A percentile compares a stretch with the other conserved stretches of the same genome.
phyloP scores from a whole-genome alignment of 2,113 vertebrate species.

The Gymnarchus niloticus region DNA sequence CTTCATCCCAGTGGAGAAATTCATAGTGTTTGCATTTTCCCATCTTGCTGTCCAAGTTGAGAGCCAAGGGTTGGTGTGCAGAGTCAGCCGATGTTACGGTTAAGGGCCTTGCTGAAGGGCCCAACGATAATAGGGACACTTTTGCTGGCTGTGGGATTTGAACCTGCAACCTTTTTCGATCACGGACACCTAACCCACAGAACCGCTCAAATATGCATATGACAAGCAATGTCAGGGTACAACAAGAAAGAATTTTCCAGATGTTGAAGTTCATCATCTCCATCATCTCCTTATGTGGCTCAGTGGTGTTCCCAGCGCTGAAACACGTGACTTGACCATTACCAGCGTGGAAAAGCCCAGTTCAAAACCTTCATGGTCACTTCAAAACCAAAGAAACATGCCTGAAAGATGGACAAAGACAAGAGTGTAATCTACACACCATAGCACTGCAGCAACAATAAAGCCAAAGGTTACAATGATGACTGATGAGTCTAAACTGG shows the following conservation, averaged over 20 bases:
- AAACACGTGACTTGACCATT: constrained; percentile 6
- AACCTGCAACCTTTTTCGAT: no score
- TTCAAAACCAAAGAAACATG: constrained; percentile 70
- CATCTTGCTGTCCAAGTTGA: no score
- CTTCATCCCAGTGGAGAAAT: no score
- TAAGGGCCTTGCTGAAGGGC: no score
- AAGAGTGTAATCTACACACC: not conserved
- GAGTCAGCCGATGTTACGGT: no score
- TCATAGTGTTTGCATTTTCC: no score
- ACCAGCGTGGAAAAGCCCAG: constrained; percentile 51
- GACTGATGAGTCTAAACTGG: not conserved
- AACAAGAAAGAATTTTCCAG: not conserved
- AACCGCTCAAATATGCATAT: no score
- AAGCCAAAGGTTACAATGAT: not conserved
- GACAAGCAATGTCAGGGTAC: not conserved
- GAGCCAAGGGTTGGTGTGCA: no score
- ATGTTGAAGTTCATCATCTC: not conserved
- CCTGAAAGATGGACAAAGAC: constrained; percentile 43
- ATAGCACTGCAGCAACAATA: not conserved
- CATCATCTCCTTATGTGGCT: not conserved
- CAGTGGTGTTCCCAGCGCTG: not conserved
- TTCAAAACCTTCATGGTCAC: constrained; percentile 59
- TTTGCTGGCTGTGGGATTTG: no score
- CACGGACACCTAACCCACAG: no score
- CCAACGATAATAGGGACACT: no score